phyloP scores from a whole-genome alignment of 2,797 vertebrate species.

The Remorina albescens region DNA sequence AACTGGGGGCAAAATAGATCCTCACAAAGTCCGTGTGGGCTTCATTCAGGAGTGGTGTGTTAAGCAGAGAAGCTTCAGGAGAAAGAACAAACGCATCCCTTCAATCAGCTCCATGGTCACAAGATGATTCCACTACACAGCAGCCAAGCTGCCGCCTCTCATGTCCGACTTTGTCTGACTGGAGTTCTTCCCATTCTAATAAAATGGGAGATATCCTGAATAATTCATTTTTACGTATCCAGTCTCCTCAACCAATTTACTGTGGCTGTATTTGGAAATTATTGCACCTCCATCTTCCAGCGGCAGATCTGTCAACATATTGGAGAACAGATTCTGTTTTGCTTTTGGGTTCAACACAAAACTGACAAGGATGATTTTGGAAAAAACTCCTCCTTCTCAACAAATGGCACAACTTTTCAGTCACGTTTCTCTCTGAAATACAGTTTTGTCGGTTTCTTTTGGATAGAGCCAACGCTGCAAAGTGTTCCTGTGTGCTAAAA shows the following conservation, averaged over 20 bases:
- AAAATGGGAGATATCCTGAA: constrained; percentile 21
- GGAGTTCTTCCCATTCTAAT: constrained; percentile 14
- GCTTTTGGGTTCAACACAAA: constrained; percentile 19
- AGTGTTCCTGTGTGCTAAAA: constrained; percentile 5
- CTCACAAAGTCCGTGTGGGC: constrained; percentile 18
- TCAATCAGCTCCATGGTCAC: constrained; percentile 44
- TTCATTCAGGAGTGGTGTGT: constrained; percentile 19
- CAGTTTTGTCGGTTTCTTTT: constrained; percentile 21
- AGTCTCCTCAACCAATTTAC: constrained; percentile 34
- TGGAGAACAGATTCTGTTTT: constrained; percentile 21
- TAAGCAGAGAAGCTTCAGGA: constrained; percentile 17
- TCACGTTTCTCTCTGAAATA: constrained; percentile 21
- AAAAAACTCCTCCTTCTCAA: not conserved
- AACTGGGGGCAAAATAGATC: constrained; percentile 12
- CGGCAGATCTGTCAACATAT: constrained; percentile 25
- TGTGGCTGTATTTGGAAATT: constrained; percentile 19
- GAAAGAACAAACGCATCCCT: constrained; percentile 44
- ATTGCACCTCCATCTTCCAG: not conserved
- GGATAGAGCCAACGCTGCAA: not conserved
- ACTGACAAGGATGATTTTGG: not conserved
- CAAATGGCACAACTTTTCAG: constrained; percentile 31
- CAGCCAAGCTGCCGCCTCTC: constrained; percentile 32
- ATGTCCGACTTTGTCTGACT: not conserved
- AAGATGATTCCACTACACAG: constrained; percentile 29
- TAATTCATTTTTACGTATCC: constrained; percentile 47